Evolutionary conservation across 2,113 vertebrate genomes (phyloP), one percentile per base, ranked within the genome.

Genomic region (Rhynchomys soricoides): DNA sequence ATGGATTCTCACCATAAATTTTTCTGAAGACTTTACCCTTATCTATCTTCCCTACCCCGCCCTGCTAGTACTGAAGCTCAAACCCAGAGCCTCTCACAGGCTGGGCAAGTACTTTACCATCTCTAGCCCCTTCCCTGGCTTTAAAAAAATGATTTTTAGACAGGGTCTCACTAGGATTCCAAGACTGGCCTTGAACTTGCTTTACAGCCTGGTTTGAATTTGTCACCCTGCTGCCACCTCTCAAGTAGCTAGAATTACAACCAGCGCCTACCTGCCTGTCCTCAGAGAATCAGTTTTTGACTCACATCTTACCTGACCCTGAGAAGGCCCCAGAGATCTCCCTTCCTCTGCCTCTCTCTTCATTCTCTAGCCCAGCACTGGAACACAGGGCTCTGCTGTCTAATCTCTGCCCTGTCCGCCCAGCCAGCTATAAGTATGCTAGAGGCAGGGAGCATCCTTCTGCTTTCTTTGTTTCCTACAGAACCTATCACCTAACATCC

Each of bases 291-390:
- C 26, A 52, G 24, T 52, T 78, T 78, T 29, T 50, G 6, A 52
- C 66, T 40, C 7, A n/a, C 24, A 26, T 78, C 31, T 62, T 74
- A 43, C 90, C 45, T 85, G 79, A 45, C 70, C 22, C 85, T n/a
- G 9, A 64, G 22, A 57, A 8, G 85, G 5, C 75, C 64, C 6
- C 6, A 50, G 40, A 19, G 50, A 31, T 62, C 74, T 91, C 77
- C 17, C 48, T 94, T 73, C 79, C 45, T 95, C 87, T 96, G 62
- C 91, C n/a, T 95, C 81, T 66, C 64, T 31, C 64, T 43, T 75
- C 73, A n/a, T 86, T 79, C 85, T 89, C 12, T 59, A 37, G 70
- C 66, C 40, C 50, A 75, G 57, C 12, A 22, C 29, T 48, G 5
- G 68, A 95, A 43, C 21, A n/a, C 4, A 62, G 13, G 3, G 26